Percentiles rank a stretch among this genome's conserved stretches.
Evolutionary conservation across 1,140 invertebrate genomes (phyloP).

Genomic region (Drosophila kikkawai): DNA sequence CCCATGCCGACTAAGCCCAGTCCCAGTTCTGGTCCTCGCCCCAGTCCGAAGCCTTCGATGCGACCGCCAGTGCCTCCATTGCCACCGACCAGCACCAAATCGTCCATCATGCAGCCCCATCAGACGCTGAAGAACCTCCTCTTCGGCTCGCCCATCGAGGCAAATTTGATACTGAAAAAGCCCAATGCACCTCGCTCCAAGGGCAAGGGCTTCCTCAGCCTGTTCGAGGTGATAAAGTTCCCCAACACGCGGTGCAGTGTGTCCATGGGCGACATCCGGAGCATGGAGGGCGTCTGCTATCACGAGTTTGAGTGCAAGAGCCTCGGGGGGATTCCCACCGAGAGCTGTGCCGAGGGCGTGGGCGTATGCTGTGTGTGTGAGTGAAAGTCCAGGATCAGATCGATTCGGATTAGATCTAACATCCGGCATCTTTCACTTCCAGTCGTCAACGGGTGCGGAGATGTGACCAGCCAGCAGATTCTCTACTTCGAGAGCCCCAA

Average conservation of each 20-base stretch:
- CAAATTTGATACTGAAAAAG: slow-evolving; percentile 75
- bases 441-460: slow-evolving; percentile 88
- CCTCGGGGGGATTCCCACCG: slow-evolving; percentile 87
- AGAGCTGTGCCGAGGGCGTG: slow-evolving; percentile 90
- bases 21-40: slow-evolving; percentile 40
- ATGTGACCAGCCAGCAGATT: slow-evolving; percentile 85
- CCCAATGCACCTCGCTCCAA: slow-evolving; percentile 58
- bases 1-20: slow-evolving; percentile 27
- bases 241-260: slow-evolving; percentile 88
- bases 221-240: slow-evolving; percentile 91
- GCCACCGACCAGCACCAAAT: slow-evolving; percentile 49
- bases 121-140: slow-evolving; percentile 64
- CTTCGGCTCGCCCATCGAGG: slow-evolving; percentile 67
- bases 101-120: slow-evolving; percentile 62
- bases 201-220: slow-evolving; percentile 87
- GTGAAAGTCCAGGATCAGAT: slow-evolving; percentile 28
- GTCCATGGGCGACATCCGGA: slow-evolving; percentile 76
- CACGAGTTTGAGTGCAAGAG: slow-evolving; percentile 88
- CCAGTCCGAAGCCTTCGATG: slow-evolving; percentile 35
- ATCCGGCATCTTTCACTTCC: slow-evolving; percentile 31
- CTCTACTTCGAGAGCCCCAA: slow-evolving; percentile 88
- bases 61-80: slow-evolving; percentile 30
- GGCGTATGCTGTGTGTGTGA: slow-evolving; percentile 92
- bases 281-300: slow-evolving; percentile 88
- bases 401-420: not conserved